Percentiles rank a stretch among this genome's conserved stretches.
These are phyloP conservation scores for Catostylus mosaicus DNA, from an alignment of 30 jellyfish, hydroid and myxozoan genomes.

Conservation along the genomic window DNA sequence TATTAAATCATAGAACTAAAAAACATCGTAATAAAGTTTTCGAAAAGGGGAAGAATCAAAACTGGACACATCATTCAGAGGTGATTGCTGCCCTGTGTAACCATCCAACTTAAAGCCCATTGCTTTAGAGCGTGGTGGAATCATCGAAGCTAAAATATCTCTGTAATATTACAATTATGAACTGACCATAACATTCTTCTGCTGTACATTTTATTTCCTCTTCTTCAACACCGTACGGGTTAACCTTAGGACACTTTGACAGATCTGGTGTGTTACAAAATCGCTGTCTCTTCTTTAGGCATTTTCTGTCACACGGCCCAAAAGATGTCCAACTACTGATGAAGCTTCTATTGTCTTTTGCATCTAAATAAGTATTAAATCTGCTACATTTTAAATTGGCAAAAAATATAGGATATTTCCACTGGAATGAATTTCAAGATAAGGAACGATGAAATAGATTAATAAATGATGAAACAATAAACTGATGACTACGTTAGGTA, in stretches of 20 bases:
- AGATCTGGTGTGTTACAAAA: slow-evolving; percentile 37
- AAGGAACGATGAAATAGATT: no score
- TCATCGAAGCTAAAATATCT: background rate
- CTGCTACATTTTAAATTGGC: background rate
- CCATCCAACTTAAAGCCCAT: no score
- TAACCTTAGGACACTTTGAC: slow-evolving; percentile 47
- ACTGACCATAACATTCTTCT: slow-evolving; percentile 52
- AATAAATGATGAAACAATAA: no score
- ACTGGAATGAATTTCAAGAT: no score
- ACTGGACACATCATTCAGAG: no score
- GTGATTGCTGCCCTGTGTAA: no score
- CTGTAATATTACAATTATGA: background rate
- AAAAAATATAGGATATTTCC: no score
- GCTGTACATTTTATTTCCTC: slow-evolving; percentile 13
- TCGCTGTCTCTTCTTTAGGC: slow-evolving; percentile 61
- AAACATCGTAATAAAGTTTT: no score
- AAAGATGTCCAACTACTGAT: slow-evolving; percentile 57
- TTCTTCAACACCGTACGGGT: slow-evolving; percentile 36
- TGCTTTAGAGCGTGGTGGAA: background rate
- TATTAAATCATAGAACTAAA: no score
- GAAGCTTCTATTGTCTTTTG: background rate
- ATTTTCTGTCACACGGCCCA: slow-evolving; percentile 66
- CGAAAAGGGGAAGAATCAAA: no score
- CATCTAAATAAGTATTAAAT: background rate
- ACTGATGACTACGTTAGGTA: no score